phyloP scores from a whole-genome alignment of 2,113 vertebrate species.

The Erpornis zantholeuca region DNA sequence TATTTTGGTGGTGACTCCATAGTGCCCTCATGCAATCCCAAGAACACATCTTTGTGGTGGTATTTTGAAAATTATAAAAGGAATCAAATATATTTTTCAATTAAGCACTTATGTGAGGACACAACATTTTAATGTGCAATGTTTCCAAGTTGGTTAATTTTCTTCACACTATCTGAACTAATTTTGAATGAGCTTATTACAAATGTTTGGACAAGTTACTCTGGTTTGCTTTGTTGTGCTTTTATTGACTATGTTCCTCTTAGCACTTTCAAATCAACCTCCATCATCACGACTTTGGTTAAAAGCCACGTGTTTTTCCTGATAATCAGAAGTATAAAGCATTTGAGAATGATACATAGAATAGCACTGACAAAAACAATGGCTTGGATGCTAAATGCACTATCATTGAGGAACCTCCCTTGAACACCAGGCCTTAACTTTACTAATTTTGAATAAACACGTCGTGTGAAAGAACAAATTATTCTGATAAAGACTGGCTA shows the following conservation, averaged over 20 bases:
- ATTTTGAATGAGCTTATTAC: background rate
- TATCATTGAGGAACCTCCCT: background rate
- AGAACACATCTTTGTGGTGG: background rate
- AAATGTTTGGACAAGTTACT: background rate
- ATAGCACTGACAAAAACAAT: background rate
- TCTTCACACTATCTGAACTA: background rate
- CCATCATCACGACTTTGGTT: background rate
- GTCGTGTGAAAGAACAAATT: background rate
- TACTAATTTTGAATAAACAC: background rate
- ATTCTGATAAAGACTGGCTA: background rate
- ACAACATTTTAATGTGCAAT: background rate
- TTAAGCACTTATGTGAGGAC: background rate
- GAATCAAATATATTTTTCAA: background rate
- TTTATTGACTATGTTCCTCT: background rate
- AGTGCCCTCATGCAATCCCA: background rate
- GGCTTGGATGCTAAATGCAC: background rate
- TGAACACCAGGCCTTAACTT: background rate
- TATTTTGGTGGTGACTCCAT: background rate
- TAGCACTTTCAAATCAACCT: background rate
- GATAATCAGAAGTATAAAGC: background rate
- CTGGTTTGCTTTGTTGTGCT: background rate
- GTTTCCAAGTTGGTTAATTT: background rate
- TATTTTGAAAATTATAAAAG: background rate
- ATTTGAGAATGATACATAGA: background rate
- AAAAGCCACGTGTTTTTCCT: background rate